These are phyloP conservation scores for Tricholaema leucomelas DNA, from an alignment of 2,113 vertebrate genomes.

Conservation along the genomic window DNA sequence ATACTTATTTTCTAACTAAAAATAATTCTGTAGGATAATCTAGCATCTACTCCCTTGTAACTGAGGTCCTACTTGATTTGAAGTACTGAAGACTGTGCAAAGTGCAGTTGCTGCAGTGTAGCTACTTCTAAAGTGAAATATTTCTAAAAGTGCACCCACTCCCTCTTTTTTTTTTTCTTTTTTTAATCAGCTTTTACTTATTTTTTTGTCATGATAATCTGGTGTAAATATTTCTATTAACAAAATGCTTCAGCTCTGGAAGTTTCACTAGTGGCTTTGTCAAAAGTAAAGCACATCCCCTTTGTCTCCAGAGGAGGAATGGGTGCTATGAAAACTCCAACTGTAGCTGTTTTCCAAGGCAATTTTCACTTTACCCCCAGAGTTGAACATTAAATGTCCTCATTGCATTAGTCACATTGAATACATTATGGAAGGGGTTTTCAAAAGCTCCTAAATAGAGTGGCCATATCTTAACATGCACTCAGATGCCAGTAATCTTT, in stretches of 20 bases:
- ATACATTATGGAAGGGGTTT: neutral
- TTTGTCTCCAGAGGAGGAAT: neutral
- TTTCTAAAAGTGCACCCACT: too few species aligned
- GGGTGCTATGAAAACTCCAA: neutral
- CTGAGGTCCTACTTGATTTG: neutral
- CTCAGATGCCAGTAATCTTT: neutral
- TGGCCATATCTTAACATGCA: neutral
- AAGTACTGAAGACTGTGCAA: neutral
- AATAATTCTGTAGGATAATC: neutral
- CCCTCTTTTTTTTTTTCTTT: too few species aligned
- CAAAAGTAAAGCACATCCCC: neutral
- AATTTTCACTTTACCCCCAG: neutral
- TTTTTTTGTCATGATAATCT: too few species aligned
- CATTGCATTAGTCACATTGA: neutral
- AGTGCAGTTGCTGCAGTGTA: neutral
- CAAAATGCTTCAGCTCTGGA: neutral
- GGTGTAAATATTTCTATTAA: too few species aligned
- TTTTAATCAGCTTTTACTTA: too few species aligned
- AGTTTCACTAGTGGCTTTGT: neutral
- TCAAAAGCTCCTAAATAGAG: neutral
- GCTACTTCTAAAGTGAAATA: neutral
- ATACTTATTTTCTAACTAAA: neutral
- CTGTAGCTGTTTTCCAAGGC: neutral
- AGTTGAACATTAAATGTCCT: neutral
- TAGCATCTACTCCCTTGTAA: neutral